Evolutionary conservation across 1,140 invertebrate genomes (phyloP), one percentile per base, ranked within the genome.

Genomic region (Zaprionus gabonicus): DNA sequence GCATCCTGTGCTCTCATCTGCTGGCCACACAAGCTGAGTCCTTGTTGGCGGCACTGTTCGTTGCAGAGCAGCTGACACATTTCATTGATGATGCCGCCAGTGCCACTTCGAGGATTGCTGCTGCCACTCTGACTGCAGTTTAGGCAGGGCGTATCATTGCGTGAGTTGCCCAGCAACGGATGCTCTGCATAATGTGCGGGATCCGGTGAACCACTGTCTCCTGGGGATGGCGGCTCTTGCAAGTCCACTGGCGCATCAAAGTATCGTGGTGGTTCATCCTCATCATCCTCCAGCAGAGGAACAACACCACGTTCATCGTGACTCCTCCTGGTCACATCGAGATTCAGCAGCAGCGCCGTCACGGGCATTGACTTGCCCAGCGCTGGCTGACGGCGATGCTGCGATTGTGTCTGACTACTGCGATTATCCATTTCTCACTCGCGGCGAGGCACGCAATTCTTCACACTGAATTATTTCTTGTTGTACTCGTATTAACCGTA

Each of bases 341-440:
- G 68, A 73, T 92, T 87, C 4, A 92, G 49, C 1, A 93, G 62
- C 28, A 92, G 46, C 3, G 91, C 76, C 9, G 92, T 92, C 4
- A 92, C 91, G 20, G 92, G 92, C 91, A 92, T 93, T 6, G 91
- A 78, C 62, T 93, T 93, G 67, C 92, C 92, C 62, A 92, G 60
- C 7, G 92, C 85, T 4, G 91, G 85, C 25, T 84, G 86, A 1
- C 92, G 82, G 1, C 85, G 74, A 80, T 93, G 63, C 58, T 84
- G 85, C 38, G 80, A 80, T 15, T 59, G 55, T 28, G 62, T 31
- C 31, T 46, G 60, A 25, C 49, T 78, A 25, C 49, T 78, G n/a
- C 66, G 71, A 15, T 78, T 74, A 60, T 84, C 84, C 85, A 76
- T 87, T 34, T 70, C 23, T 60, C 38, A 46, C 34, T 36, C 53